Evolutionary conservation across 1,140 invertebrate species (phyloP), one percentile per base, ranked within the genome.

Genomic region (Thalassaphorura encarpata): DNA sequence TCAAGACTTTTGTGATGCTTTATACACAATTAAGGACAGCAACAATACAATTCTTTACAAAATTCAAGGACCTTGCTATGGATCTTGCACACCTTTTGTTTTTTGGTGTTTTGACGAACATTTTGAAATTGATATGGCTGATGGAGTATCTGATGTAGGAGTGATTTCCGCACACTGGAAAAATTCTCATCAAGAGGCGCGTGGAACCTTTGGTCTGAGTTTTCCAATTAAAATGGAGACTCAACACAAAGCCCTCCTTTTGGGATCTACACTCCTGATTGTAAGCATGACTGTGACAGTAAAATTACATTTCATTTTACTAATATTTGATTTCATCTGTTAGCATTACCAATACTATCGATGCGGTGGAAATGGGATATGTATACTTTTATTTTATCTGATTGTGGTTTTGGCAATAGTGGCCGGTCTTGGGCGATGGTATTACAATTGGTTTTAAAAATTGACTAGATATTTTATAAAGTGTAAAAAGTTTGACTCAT

Each of bases 11-110:
- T 36, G 53, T 0, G 33, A 45, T 11, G 53, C 58, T 13, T 46
- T 42, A 11, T 60, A 60, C 24, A 18, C 16, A 39, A 50, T 60
- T 6, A 48, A 52, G 4, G 58, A 60, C 41, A 23, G 11, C 1
- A 39, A 31, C 15, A 53, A 53, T 6, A 53, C 47, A 11, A 4
- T 52, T 3, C 19, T 60, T 11, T 51, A 50, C 29, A 55, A 45
- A 55, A 60, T 60, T 29, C 58, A 55, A 45, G 58, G 33, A 16
- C 58, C 58, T n/a, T 60, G 58, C 39, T 60, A 49, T 29, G 58
- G 52, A 13, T 48, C 58, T 2, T 51, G 39, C 19, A 53, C 36
- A 15, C 58, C 58, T 0, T 60, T 46, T 18, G 53, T 60, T 1
- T 51, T 60, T 52, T 60, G 58, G 58, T 60, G 58, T 40, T 60